A percentile compares a stretch with the other conserved stretches of the same genome.
Conservation (phyloP, 1,140 invertebrate species). For the Brachionus paranguensis region DNA sequence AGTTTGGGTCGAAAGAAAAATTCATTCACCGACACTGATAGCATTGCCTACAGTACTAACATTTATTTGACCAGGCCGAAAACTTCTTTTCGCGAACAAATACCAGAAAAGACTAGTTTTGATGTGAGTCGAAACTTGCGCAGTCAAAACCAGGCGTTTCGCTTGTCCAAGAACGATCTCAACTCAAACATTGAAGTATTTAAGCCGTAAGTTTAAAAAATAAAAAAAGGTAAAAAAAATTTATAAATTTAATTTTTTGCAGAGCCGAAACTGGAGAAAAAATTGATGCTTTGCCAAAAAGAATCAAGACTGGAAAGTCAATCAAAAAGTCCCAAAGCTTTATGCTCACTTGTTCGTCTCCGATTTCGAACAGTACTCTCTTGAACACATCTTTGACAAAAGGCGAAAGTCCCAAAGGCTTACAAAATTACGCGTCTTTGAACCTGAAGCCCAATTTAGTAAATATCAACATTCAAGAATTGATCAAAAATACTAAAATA, state of each 20-base stretch:
- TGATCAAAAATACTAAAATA: conserved; percentile 30
- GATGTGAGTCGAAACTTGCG: not conserved
- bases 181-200: conserved; percentile 9
- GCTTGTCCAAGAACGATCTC: not conserved
- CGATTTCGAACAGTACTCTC: not conserved
- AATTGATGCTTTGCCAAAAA: not conserved
- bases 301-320: not conserved
- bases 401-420: not conserved
- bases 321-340: not conserved
- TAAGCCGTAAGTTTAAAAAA: not conserved
- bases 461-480: not conserved
- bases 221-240: not conserved
- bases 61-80: conserved; percentile 1
- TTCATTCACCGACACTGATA: not conserved
- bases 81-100: not conserved
- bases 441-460: not conserved
- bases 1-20: not conserved
- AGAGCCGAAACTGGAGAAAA: not conserved
- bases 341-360: not conserved
- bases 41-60: not conserved
- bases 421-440: not conserved
- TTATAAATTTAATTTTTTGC: not conserved
- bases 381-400: not conserved
- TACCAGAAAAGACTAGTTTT: not conserved
- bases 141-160: not conserved